A percentile compares a stretch with the other conserved stretches of the same genome.
phyloP scores from a whole-genome alignment of 2,113 vertebrate genomes.

The Dromas ardeola region DNA sequence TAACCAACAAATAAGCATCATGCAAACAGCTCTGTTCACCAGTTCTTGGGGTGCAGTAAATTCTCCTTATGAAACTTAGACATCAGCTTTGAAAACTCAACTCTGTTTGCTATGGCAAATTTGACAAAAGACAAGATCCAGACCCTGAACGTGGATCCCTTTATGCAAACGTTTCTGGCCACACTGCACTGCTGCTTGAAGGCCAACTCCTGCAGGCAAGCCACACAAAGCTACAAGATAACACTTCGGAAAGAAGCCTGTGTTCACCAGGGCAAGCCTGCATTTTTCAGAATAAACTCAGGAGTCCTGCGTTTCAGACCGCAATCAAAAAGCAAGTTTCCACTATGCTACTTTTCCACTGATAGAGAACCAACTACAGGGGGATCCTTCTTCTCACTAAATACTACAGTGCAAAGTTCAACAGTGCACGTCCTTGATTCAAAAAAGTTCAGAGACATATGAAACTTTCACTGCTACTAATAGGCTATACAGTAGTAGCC shows the following conservation, averaged over 20 bases:
- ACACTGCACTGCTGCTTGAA: neutral
- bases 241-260: neutral
- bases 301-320: neutral
- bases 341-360: neutral
- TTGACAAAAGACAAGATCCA: neutral
- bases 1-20: neutral
- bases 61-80: neutral
- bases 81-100: neutral
- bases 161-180: neutral
- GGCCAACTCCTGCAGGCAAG: neutral
- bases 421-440: accelerated
- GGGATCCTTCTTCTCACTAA: neutral
- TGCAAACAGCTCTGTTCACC: neutral
- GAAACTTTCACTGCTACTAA: neutral
- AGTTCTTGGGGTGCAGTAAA: neutral
- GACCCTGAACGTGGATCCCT: neutral
- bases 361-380: neutral
- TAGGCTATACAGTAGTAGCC: neutral
- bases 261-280: neutral
- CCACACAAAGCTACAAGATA: neutral
- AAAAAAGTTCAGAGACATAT: neutral
- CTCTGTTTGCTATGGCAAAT: neutral
- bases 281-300: neutral
- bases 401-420: neutral
- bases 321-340: neutral